phyloP scores from a whole-genome alignment of 1,140 invertebrate genomes.

The Heliconius himera region DNA sequence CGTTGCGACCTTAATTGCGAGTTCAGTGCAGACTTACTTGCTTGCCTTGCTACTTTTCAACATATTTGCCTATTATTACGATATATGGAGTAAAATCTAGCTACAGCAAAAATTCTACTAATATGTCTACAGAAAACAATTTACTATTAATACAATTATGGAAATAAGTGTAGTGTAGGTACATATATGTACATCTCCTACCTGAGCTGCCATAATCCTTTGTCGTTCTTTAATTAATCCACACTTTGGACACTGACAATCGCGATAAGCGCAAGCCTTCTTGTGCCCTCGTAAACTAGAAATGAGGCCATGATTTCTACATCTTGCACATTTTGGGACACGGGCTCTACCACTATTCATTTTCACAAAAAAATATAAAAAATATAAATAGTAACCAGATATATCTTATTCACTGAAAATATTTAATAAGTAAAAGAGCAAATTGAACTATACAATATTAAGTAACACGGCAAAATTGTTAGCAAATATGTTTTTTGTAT shows the following conservation, averaged over 20 bases:
- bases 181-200: slow-evolving; percentile 68
- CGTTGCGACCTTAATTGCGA: no score
- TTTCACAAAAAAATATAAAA: background rate
- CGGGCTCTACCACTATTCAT: slow-evolving; percentile 77
- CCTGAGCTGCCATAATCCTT: slow-evolving; percentile 98
- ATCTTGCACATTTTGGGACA: slow-evolving; percentile 96
- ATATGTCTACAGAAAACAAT: no score
- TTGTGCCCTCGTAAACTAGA: slow-evolving; percentile 97
- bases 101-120: no score
- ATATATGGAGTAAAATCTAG: no score
- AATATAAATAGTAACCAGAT: background rate
- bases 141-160: background rate
- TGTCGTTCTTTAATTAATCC: slow-evolving; percentile 97
- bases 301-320: slow-evolving; percentile 97
- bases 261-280: slow-evolving; percentile 92
- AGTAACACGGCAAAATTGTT: background rate
- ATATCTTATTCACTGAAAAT: background rate
- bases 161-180: background rate
- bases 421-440: background rate
- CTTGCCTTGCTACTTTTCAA: no score
- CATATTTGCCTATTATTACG: no score
- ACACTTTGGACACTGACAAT: slow-evolving; percentile 95
- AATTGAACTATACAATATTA: background rate
- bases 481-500: background rate
- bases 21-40: no score